These are phyloP conservation scores for Aspidoscelis tigris DNA, from an alignment of 2,113 vertebrate genomes.

Conservation along the genomic window DNA sequence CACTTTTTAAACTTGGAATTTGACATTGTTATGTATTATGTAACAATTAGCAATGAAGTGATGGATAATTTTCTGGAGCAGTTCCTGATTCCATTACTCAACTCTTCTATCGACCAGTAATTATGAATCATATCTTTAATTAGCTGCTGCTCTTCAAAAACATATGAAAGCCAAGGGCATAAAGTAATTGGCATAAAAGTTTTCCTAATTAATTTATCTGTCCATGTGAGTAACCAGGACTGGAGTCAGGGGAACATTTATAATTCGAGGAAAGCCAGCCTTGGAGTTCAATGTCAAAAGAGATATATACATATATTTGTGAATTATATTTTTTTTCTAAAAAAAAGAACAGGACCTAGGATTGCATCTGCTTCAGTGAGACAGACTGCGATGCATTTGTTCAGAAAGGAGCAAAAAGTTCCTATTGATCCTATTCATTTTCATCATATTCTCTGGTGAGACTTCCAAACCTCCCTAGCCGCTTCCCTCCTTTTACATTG, in stretches of 20 bases:
- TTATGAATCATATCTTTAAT: conserved; percentile 93
- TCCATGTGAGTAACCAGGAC: conserved; percentile 86
- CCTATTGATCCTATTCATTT: conserved; percentile 87
- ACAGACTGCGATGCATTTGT: conserved; percentile 70
- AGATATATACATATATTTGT: conserved; percentile 81
- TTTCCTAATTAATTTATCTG: conserved; percentile 96
- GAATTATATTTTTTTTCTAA: conserved; percentile 65
- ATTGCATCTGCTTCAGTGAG: conserved; percentile 80
- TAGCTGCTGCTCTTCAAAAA: conserved; percentile 87
- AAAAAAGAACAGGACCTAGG: conserved; percentile 79
- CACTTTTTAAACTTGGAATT: conserved; percentile 80
- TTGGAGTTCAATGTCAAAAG: conserved; percentile 79
- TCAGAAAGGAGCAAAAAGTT: conserved; percentile 82
- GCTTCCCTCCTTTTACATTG: conserved; percentile 82
- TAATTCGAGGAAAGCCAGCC: conserved; percentile 85
- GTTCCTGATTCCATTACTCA: conserved; percentile 88
- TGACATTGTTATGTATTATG: conserved; percentile 82
- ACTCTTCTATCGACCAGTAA: conserved; percentile 85
- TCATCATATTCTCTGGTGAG: conserved; percentile 86
- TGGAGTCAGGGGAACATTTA: conserved; percentile 90
- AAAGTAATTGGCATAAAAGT: conserved; percentile 94
- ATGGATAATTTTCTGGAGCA: conserved; percentile 87
- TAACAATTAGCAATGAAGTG: conserved; percentile 87
- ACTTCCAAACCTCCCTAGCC: conserved; percentile 84
- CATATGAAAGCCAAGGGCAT: conserved; percentile 90